Base-by-base conservation (phyloP, 2,113 vertebrate genomes). In the Epinephelus moara region DNA sequence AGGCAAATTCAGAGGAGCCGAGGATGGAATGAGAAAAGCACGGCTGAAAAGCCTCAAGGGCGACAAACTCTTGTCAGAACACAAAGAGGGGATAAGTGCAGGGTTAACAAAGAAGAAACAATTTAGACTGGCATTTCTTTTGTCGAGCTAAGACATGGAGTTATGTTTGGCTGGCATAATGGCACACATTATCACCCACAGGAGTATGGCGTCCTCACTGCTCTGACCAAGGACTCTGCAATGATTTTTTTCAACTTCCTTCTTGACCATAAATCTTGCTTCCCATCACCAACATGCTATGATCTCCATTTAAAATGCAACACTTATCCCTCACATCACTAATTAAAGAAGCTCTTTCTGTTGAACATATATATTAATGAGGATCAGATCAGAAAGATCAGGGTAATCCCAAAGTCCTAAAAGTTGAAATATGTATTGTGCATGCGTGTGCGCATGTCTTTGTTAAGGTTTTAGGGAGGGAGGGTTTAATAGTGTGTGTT, bases 401-500 rank as follows among this genome's bases (percentile, higher is more conserved):
- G 25, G 75, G 63, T 60, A 9, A 18, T 68, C 68, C 9, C 18
- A 1, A 59, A 73, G 50, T 76, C 49, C 56, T 56, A 12, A 84
- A 89, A 92, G 87, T 92, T 92, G 23, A 76, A 70, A 63, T 62
- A 12, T 77, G 71, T 18, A 56, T 55, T 61, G 40, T 21, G 19
- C 18, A 21, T 53, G 67, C 21, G 19, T 47, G 63, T 17, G 63
- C 33, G 75, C 55, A 37, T 49, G 80, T 15, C 15, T 77, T 55
- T 47, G 68, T 42, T 6, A 9, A 23, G 52, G 37, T 85, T 80
- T 80, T 15, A 25, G 9, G 2, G 50, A 50, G 55, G 49, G 15
- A 18, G 59, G 66, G 59, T 75, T 91, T 70, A 93, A 95, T 86
- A 93, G 94, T 93, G 90, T 86, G 88, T 88, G 78, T 93, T 91